Evolutionary conservation across 2,797 vertebrate species (phyloP).

Genomic region (Lagothrix lagotricha): DNA sequence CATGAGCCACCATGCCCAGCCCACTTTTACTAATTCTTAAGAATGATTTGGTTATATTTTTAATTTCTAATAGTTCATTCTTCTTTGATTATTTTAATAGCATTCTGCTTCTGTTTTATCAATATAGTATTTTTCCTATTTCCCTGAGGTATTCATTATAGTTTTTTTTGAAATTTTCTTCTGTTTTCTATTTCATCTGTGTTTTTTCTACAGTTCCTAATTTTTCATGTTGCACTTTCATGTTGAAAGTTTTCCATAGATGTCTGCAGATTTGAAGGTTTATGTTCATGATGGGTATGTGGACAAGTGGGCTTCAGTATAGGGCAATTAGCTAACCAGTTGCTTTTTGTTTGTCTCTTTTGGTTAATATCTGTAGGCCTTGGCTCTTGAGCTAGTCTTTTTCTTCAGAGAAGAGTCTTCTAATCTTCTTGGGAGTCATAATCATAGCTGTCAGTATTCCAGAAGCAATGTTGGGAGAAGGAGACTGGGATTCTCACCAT

Average conservation of each 20-base stretch:
- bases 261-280: not conserved
- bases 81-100: slow-evolving; percentile 36
- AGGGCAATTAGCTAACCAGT: not conserved
- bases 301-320: not conserved
- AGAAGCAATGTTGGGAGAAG: not conserved
- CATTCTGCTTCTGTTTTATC: not conserved
- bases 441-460: not conserved
- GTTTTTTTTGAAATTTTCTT: slow-evolving; percentile 28
- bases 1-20: too few relatives aligned
- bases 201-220: not conserved
- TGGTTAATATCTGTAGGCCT: not conserved
- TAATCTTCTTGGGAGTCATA: not conserved
- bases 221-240: slow-evolving; percentile 53
- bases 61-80: not conserved
- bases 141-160: not conserved
- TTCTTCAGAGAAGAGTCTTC: slow-evolving; percentile 17
- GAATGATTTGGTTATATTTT: not conserved
- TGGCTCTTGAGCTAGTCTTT: not conserved
- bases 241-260: slow-evolving; percentile 22
- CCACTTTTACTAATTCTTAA: not conserved
- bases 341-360: not conserved
- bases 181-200: not conserved
- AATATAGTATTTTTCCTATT: slow-evolving; percentile 28
- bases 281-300: not conserved
- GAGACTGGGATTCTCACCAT: not conserved